Percentiles rank a stretch among this genome's conserved stretches.
These are phyloP conservation scores for Diadumene lineata DNA, from an alignment of 92 coral and sea anemone species.

Conservation along the genomic window DNA sequence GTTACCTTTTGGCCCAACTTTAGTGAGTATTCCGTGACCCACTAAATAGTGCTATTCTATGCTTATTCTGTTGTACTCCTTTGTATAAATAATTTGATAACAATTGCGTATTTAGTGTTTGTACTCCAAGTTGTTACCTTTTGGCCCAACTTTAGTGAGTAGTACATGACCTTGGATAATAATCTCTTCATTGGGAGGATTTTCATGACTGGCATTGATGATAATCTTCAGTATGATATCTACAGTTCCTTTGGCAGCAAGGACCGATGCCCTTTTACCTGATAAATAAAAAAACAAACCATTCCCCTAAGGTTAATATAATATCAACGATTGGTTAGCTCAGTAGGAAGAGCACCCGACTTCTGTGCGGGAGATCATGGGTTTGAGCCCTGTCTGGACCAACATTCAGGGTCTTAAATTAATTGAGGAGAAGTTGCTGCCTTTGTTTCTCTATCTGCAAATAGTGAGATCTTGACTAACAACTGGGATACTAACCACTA, in stretches of 20 bases:
- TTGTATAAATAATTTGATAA: too few relatives aligned
- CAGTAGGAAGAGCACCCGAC: too few relatives aligned
- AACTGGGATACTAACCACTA: too few relatives aligned
- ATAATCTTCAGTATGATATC: constrained; percentile 78
- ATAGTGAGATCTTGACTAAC: too few relatives aligned
- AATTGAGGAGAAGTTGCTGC: too few relatives aligned
- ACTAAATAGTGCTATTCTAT: too few relatives aligned
- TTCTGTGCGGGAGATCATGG: too few relatives aligned
- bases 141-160: constrained; percentile 87
- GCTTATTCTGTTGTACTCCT: too few relatives aligned
- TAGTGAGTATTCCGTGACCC: neutral
- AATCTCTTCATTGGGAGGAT: constrained; percentile 74
- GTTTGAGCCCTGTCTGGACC: too few relatives aligned
- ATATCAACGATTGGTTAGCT: neutral
- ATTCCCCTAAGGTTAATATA: neutral
- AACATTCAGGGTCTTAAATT: too few relatives aligned
- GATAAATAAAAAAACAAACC: neutral
- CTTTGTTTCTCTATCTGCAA: too few relatives aligned
- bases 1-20: neutral
- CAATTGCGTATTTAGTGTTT: neutral
- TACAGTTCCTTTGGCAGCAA: constrained; percentile 82
- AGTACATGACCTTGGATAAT: constrained; percentile 79
- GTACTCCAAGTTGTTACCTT: constrained; percentile 54
- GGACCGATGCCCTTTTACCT: constrained; percentile 78
- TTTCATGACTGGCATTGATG: constrained; percentile 71